These are phyloP conservation scores for Sebastes nivosus DNA, from an alignment of 2,797 vertebrate genomes.

Conservation along the genomic window DNA sequence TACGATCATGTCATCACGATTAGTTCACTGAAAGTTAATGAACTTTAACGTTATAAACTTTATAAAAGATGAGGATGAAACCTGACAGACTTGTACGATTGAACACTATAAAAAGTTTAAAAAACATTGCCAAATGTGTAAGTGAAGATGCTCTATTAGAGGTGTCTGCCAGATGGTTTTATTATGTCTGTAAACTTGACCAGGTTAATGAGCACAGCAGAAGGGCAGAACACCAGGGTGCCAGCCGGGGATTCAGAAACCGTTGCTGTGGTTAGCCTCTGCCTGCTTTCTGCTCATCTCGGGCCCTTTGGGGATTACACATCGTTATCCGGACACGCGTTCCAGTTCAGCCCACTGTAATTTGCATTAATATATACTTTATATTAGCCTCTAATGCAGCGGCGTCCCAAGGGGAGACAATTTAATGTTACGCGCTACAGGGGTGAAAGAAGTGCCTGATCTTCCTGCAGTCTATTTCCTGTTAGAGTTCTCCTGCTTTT, in stretches of 20 bases:
- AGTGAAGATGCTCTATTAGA: not conserved
- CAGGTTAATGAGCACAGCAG: constrained; percentile 64
- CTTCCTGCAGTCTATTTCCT: constrained; percentile 10
- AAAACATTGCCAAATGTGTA: not conserved
- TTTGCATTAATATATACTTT: constrained; percentile 74
- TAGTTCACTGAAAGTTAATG: not conserved
- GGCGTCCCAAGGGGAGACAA: constrained; percentile 20
- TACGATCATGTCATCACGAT: not conserved
- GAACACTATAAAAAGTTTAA: not conserved
- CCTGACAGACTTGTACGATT: not conserved
- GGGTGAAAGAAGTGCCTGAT: constrained; percentile 32
- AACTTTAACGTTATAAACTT: not conserved
- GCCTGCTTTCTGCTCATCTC: constrained; percentile 39
- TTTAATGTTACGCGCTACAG: constrained; percentile 51
- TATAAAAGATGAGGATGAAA: not conserved
- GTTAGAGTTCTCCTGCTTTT: not conserved
- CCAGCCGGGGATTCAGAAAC: constrained; percentile 31
- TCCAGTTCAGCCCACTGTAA: constrained; percentile 51
- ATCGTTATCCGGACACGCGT: constrained; percentile 32
- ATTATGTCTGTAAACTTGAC: constrained; percentile 31
- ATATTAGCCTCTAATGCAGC: constrained; percentile 53
- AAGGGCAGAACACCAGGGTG: constrained; percentile 30
- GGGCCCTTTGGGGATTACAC: constrained; percentile 42
- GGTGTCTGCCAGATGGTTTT: constrained; percentile 30
- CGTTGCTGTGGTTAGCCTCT: constrained; percentile 65